phyloP scores from a whole-genome alignment of 2,797 vertebrate species.

The Tiaroga cobitis region DNA sequence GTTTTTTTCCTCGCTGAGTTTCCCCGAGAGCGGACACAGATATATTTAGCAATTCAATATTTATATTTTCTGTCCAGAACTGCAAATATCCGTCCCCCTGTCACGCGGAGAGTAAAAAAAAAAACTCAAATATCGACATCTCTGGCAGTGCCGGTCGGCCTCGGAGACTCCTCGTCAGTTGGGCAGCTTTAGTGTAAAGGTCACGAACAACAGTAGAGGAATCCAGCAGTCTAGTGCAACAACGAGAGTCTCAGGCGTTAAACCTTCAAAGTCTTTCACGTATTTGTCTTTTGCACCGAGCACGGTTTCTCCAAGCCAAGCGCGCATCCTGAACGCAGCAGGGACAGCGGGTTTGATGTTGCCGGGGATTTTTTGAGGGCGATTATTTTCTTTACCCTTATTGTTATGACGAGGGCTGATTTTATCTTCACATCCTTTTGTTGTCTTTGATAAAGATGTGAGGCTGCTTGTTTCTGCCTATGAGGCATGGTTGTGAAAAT shows the following conservation, averaged over 20 bases:
- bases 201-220: slow-evolving; percentile 44
- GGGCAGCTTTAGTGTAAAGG: slow-evolving; percentile 37
- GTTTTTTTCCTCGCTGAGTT: slow-evolving; percentile 51
- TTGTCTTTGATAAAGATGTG: slow-evolving; percentile 52
- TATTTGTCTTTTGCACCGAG: slow-evolving; percentile 63
- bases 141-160: slow-evolving; percentile 53
- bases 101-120: slow-evolving; percentile 64
- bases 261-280: slow-evolving; percentile 61
- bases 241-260: slow-evolving; percentile 18
- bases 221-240: slow-evolving; percentile 40
- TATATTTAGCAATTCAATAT: slow-evolving; percentile 65
- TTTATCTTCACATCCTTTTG: slow-evolving; percentile 63
- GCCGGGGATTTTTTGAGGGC: slow-evolving; percentile 60
- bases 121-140: slow-evolving; percentile 48
- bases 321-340: slow-evolving; percentile 62
- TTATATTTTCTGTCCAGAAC: slow-evolving; percentile 72
- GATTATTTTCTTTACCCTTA: slow-evolving; percentile 67
- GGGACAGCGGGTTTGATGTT: slow-evolving; percentile 59
- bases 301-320: slow-evolving; percentile 77
- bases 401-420: slow-evolving; percentile 61
- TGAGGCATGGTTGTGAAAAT: neutral
- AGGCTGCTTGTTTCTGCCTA: slow-evolving; percentile 13
- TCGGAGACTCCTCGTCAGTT: neutral
- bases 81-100: slow-evolving; percentile 71
- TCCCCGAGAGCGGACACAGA: slow-evolving; percentile 64